Conservation (phyloP, 2,113 vertebrate species). For the Azemiops feae region DNA sequence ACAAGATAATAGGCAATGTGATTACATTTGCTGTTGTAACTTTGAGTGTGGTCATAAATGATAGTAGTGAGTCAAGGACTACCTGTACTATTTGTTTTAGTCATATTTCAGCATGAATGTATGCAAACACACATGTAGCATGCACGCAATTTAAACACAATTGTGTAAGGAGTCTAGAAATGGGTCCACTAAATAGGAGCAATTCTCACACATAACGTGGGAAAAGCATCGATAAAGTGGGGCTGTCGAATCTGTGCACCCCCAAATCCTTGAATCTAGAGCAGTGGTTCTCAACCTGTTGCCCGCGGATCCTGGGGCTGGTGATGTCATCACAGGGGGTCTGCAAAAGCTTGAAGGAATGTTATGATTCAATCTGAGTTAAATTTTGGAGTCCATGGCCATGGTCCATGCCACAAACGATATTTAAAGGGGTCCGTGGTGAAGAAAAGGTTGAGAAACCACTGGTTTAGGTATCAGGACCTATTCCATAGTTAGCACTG, state of each 20-base stretch:
- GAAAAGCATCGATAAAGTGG: background rate
- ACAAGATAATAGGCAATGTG: background rate
- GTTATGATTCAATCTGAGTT: too few species aligned
- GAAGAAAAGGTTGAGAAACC: too few species aligned
- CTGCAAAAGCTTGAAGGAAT: too few species aligned
- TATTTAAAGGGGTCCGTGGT: too few species aligned
- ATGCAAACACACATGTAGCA: background rate
- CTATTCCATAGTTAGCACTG: background rate
- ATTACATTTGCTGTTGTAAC: background rate
- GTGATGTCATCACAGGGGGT: too few species aligned
- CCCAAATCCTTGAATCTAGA: background rate
- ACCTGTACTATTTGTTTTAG: background rate
- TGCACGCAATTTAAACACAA: background rate
- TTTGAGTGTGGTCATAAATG: background rate
- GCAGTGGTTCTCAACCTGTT: too few species aligned
- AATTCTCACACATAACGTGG: background rate
- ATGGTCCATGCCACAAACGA: too few species aligned
- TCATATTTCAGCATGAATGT: background rate
- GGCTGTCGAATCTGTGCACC: background rate
- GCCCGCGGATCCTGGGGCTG: too few species aligned
- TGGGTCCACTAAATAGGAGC: background rate
- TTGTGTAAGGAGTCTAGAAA: background rate
- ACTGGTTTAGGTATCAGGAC: background rate
- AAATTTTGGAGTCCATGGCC: too few species aligned
- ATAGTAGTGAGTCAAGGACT: background rate